phyloP scores from a whole-genome alignment of 1,140 invertebrate genomes.

The Solen grandis region DNA sequence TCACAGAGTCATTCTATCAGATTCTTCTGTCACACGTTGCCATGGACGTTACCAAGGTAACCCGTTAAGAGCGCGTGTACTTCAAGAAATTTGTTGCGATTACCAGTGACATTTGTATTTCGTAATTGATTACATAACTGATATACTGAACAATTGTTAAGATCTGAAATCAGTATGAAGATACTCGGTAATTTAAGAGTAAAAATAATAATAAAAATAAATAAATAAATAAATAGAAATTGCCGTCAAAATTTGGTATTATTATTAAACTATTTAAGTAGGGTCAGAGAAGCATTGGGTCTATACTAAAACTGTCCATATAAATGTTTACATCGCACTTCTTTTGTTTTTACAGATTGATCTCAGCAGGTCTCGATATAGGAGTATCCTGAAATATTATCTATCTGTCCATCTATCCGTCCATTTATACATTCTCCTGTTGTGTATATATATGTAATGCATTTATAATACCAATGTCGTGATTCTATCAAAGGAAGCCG shows the following conservation, averaged over 20 bases:
- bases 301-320: neutral
- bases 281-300: no score
- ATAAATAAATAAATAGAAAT: neutral
- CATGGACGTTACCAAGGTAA: constrained; percentile 42
- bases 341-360: constrained; percentile 39
- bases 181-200: neutral
- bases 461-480: no score
- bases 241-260: no score
- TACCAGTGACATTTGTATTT: neutral
- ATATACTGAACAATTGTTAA: neutral
- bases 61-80: neutral
- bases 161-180: neutral
- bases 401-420: no score
- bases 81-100: neutral
- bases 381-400: constrained; percentile 45
- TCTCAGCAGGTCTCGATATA: constrained; percentile 18
- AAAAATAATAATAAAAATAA: neutral
- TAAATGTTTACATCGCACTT: neutral
- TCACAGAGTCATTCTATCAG: constrained; percentile 3
- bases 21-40: constrained; percentile 22
- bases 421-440: no score
- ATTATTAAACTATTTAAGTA: no score
- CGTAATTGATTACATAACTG: neutral
- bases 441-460: no score
- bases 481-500: no score